phyloP scores from a whole-genome alignment of 2,888 invertebrate species.

The Caenorhabditis sulstoni region DNA sequence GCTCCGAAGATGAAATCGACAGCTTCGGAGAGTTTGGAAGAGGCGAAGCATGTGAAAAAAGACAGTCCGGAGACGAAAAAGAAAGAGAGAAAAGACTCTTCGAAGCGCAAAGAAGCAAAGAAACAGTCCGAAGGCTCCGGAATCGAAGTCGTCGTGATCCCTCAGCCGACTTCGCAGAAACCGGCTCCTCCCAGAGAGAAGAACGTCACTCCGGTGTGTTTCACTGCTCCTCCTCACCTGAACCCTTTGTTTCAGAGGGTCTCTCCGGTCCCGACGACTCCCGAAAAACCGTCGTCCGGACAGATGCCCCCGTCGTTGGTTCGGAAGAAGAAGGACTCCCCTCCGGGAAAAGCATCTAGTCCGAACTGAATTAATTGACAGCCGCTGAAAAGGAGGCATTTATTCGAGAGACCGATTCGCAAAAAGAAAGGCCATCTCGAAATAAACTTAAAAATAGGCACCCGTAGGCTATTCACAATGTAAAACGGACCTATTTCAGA shows the following conservation, averaged over 20 bases:
- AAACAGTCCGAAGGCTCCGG: constrained; percentile 20
- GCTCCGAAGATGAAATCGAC: constrained; percentile 5
- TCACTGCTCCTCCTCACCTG: too few relatives aligned
- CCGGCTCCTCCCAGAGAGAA: constrained; percentile 3
- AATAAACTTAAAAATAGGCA: constrained; percentile 25
- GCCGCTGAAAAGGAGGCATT: constrained; percentile 15
- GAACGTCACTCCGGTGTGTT: constrained; percentile 18
- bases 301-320: constrained; percentile 16
- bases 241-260: constrained; percentile 7
- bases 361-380: constrained; percentile 12
- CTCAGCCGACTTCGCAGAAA: too few relatives aligned
- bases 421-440: too few relatives aligned
- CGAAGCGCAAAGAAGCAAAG: constrained; percentile 16
- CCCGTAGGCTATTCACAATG: constrained; percentile 55
- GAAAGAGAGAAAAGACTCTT: constrained; percentile 30
- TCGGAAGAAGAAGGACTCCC: constrained; percentile 24
- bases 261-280: constrained; percentile 9
- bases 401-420: neutral
- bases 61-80: constrained; percentile 13
- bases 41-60: constrained; percentile 3
- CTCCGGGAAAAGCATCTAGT: constrained; percentile 11
- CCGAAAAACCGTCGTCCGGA: constrained; percentile 26
- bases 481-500: constrained; percentile 21
- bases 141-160: too few relatives aligned
- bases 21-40: constrained; percentile 17